These are phyloP conservation scores for Myrmecophaga tridactyla DNA, from an alignment of 2,113 vertebrate genomes.

Conservation along the genomic window DNA sequence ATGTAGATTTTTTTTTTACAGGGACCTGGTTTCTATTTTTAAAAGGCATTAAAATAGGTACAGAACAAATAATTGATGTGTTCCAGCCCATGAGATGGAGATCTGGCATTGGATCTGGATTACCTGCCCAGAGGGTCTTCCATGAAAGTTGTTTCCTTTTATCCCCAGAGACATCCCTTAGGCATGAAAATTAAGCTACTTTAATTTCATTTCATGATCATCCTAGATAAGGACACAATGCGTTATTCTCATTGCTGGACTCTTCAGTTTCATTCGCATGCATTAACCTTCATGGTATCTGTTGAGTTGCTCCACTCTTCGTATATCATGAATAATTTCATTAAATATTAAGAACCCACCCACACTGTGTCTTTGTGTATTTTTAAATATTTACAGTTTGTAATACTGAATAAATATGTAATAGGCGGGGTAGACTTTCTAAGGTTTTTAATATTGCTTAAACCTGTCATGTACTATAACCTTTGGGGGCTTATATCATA, in stretches of 20 bases:
- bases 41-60: constrained; percentile 51
- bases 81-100: neutral
- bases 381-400: constrained; percentile 86
- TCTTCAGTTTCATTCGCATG: constrained; percentile 82
- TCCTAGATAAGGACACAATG: constrained; percentile 73
- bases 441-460: constrained; percentile 81
- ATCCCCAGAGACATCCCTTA: constrained; percentile 65
- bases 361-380: constrained; percentile 78
- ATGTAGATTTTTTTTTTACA: constrained; percentile 41
- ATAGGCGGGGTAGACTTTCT: constrained; percentile 77
- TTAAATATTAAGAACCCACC: constrained; percentile 85
- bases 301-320: constrained; percentile 83
- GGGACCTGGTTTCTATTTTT: neutral
- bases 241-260: constrained; percentile 69
- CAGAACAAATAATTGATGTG: neutral
- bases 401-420: constrained; percentile 86
- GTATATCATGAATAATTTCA: constrained; percentile 88
- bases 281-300: constrained; percentile 89
- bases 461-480: constrained; percentile 85
- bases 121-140: constrained; percentile 46
- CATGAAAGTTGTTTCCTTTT: constrained; percentile 35
- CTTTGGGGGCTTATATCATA: constrained; percentile 83
- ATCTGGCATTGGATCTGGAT: constrained; percentile 8
- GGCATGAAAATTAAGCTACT: constrained; percentile 76
- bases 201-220: constrained; percentile 80